Percentiles rank a stretch among this genome's conserved stretches.
These are phyloP conservation scores for Okapia johnstoni DNA, from an alignment of 2,113 vertebrate species.

Conservation along the genomic window DNA sequence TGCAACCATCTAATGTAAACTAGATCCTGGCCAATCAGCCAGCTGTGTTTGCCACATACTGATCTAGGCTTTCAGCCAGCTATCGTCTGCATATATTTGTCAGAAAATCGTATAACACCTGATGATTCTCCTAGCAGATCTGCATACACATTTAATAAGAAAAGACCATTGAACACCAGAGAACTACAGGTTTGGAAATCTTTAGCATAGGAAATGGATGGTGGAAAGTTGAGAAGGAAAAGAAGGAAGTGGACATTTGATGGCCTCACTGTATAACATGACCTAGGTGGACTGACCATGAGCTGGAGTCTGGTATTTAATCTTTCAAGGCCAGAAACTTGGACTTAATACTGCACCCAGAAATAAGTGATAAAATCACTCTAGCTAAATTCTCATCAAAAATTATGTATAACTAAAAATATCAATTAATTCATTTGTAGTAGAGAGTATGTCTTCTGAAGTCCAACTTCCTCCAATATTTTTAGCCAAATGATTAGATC, in stretches of 20 bases:
- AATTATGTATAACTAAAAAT: not conserved
- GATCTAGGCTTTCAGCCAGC: conserved; percentile 25
- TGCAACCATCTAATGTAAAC: conserved; percentile 29
- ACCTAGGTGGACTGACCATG: not conserved
- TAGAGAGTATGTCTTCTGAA: not conserved
- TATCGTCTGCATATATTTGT: not conserved
- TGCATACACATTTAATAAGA: not conserved
- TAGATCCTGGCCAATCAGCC: not conserved
- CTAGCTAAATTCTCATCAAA: not conserved
- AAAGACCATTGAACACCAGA: not conserved
- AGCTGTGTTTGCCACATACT: not conserved
- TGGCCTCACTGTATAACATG: not conserved
- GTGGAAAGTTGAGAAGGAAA: not conserved
- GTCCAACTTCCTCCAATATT: not conserved
- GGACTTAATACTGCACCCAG: not conserved
- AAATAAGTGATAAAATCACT: not conserved
- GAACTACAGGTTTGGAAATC: conserved; percentile 9
- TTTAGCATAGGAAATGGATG: not conserved
- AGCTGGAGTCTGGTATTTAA: not conserved
- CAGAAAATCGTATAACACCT: conserved; percentile 9
- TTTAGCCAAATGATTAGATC: not conserved
- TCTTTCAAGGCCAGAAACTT: not conserved
- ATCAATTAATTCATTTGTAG: not conserved
- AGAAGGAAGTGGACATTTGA: not conserved
- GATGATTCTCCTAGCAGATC: conserved; percentile 2